Evolutionary conservation across 2,888 invertebrate species (phyloP), one percentile per base, ranked within the genome.

Genomic region (Protodeltote pygarga): DNA sequence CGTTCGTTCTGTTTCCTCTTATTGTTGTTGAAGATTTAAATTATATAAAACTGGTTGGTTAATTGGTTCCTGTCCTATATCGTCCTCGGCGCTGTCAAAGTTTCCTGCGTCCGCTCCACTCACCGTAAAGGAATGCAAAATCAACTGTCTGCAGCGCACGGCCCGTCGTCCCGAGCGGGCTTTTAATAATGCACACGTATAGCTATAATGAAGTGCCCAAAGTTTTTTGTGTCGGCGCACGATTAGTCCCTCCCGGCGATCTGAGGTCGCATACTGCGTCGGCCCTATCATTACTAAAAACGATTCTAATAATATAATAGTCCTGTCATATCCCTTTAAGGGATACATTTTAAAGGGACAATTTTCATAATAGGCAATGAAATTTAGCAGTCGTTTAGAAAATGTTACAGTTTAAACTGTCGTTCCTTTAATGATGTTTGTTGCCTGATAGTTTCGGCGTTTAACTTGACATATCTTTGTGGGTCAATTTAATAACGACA

Each of bases 241-340:
- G 88, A 87, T 88, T 83, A 86, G 86, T 75, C 80, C 80, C 89
- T 80, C 81, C 75, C 78, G 89, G 90, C 89, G 83, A 75, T 79
- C 73, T 65, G 73, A 77, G 83, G 83, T 80, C 87, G 84, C 85
- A 79, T 71, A 78, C 76, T 71, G 77, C 76, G 76, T 71, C 80
- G 78, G 73, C 87, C 89, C 91, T 89, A 85, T 91, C 83, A 91
- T 92, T 92, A 91, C 84, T 73, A 79, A 88, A 85, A 91, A 86
- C 86, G 90, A 77, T 89, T 85, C 87, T 91, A 91, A 92, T 91
- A 90, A 87, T 89, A 89, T 92, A 92, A 92, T 90, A 87, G 85
- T 83, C 86, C 86, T 91, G 91, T 92, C 90, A 88, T 89, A 90
- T 81, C 80, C 85, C 81, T 86, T 78, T 70, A 73, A 73, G 62